Conservation (phyloP, 2,797 vertebrate genomes). For the Characodon lateralis region DNA sequence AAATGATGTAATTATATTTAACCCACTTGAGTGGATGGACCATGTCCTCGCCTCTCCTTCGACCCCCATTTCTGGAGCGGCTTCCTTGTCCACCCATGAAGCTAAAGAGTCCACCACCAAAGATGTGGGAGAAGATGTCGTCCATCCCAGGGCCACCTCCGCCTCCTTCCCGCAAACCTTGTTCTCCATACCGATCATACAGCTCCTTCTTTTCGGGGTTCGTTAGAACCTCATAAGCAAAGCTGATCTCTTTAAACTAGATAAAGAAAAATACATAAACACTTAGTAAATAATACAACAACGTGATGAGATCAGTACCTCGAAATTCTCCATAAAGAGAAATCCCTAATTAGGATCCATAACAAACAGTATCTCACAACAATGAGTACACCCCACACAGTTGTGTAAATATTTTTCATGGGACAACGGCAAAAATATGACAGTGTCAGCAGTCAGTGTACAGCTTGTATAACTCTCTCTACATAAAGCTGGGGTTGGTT, state of each 20-base stretch:
- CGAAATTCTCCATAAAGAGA: not conserved
- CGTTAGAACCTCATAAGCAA: conserved; percentile 96
- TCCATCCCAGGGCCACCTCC: conserved; percentile 95
- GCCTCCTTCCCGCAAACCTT: conserved; percentile 96
- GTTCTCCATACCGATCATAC: conserved; percentile 96
- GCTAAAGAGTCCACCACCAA: conserved; percentile 94
- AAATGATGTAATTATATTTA: not conserved
- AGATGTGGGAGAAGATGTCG: conserved; percentile 99
- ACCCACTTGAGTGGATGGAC: conserved; percentile 97
- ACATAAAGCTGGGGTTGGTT: too few relatives aligned
- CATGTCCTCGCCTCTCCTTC: conserved; percentile 98
- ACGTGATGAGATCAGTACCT: not conserved
- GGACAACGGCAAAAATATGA: too few relatives aligned
- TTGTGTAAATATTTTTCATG: too few relatives aligned
- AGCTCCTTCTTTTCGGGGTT: conserved; percentile 97
- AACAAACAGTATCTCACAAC: not conserved
- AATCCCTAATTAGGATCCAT: not conserved
- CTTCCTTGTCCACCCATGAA: conserved; percentile 95
- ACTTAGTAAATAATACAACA: not conserved
- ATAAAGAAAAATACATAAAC: conserved; percentile 1
- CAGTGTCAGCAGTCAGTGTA: too few relatives aligned
- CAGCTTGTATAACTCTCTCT: too few relatives aligned
- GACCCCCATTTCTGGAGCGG: conserved; percentile 92
- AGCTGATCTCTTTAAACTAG: conserved; percentile 99
- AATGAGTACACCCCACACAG: too few relatives aligned